phyloP scores from a whole-genome alignment of 2,888 invertebrate genomes.

The Proisotoma minuta region DNA sequence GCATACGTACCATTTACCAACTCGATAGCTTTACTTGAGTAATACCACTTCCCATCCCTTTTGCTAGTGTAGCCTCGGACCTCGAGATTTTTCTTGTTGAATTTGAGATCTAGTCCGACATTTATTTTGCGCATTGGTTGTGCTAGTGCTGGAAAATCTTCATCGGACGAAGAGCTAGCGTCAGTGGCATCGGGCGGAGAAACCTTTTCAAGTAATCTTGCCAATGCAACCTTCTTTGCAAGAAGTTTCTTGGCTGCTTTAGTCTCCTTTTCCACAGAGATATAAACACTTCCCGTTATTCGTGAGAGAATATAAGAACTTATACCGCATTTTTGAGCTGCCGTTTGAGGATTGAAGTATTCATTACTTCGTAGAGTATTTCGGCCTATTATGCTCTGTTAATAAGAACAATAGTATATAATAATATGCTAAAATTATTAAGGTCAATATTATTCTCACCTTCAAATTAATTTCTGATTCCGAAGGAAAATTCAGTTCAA shows the following conservation, averaged over 20 bases:
- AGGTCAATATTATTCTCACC: slow-evolving; percentile 9
- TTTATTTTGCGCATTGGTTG: slow-evolving; percentile 60
- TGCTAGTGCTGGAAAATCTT: slow-evolving; percentile 42
- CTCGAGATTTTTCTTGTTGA: slow-evolving; percentile 69
- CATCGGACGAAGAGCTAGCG: slow-evolving; percentile 23
- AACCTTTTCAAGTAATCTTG: background rate
- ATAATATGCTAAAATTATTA: slow-evolving; percentile 24
- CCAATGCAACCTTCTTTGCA: slow-evolving; percentile 8
- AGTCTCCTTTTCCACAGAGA: slow-evolving; percentile 54
- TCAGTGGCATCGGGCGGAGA: slow-evolving; percentile 3
- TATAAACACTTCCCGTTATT: slow-evolving; percentile 77
- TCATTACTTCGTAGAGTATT: slow-evolving; percentile 32
- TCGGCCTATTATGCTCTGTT: slow-evolving; percentile 21
- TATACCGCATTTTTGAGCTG: slow-evolving; percentile 53
- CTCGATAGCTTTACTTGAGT: slow-evolving; percentile 69
- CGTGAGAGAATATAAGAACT: slow-evolving; percentile 67
- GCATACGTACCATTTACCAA: slow-evolving; percentile 56
- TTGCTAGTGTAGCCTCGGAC: slow-evolving; percentile 75
- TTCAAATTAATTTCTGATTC: background rate
- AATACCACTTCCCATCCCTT: slow-evolving; percentile 64
- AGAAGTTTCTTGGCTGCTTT: slow-evolving; percentile 33
- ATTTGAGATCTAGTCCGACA: slow-evolving; percentile 86
- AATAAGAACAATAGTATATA: background rate
- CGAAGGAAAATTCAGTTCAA: slow-evolving; percentile 22
- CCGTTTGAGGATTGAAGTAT: slow-evolving; percentile 27